A percentile compares a stretch with the other conserved stretches of the same genome.
These are phyloP conservation scores for Zoanthus solanderi DNA, from an alignment of 92 coral and sea anemone genomes.

Conservation along the genomic window DNA sequence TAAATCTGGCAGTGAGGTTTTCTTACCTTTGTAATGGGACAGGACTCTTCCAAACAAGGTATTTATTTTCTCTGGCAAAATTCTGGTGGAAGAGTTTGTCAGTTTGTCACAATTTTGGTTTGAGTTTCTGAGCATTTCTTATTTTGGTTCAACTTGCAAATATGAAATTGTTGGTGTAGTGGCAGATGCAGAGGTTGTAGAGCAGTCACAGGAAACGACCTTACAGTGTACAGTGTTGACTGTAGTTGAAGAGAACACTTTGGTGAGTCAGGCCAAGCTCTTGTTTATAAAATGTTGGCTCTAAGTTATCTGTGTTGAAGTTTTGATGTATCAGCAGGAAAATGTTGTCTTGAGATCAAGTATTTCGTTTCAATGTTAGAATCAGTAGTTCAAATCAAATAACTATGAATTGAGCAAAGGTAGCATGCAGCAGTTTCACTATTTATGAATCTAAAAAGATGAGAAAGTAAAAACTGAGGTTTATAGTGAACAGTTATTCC, in stretches of 20 bases:
- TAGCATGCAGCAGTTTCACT: background rate
- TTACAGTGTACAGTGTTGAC: conserved; percentile 90
- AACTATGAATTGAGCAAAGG: background rate
- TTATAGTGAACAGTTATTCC: background rate
- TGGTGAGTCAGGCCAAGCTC: conserved; percentile 70
- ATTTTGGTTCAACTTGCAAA: conserved; percentile 39
- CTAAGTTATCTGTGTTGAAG: conserved; percentile 17
- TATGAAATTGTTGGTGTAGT: conserved; percentile 49
- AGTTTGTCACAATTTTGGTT: conserved; percentile 41
- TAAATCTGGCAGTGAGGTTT: background rate
- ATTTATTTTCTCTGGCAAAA: background rate
- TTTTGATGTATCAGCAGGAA: background rate
- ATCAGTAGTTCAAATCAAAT: background rate
- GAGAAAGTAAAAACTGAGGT: background rate
- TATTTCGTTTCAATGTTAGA: background rate
- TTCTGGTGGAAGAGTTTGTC: conserved; percentile 20
- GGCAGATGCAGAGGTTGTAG: conserved; percentile 85
- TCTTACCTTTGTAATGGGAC: conserved; percentile 82
- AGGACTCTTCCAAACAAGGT: conserved; percentile 90
- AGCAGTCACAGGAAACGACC: conserved; percentile 89
- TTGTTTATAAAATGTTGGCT: conserved; percentile 6
- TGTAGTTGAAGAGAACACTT: conserved; percentile 73
- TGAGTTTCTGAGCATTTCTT: conserved; percentile 45
- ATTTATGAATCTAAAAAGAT: background rate
- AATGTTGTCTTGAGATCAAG: background rate